Evolutionary conservation across 2,888 invertebrate species (phyloP), one percentile per base, ranked within the genome.

Genomic region (Epirrhoe tristata): DNA sequence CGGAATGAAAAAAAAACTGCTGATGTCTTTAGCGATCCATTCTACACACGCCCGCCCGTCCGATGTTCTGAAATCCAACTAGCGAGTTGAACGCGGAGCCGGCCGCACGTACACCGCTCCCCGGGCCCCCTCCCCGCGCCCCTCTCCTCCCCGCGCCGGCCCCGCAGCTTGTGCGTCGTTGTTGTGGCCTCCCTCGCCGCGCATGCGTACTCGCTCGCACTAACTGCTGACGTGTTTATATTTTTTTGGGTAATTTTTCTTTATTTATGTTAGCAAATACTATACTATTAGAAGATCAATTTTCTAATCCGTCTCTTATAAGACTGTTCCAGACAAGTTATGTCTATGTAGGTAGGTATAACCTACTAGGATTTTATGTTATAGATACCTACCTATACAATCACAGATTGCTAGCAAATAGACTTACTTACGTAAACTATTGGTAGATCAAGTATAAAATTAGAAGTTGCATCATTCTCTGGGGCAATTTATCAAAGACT

Each of bases 1-100:
- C 93, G 94, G 91, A 92, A 91, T 94, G 87, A 92, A 94, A 94
- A 75, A 76, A 94, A 94, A 92, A 94, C 93, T 93, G 93, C 92
- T 94, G 93, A 89, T 95, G 93, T 90, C 84, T 79, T 87, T 93
- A 93, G 83, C 93, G 91, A 91, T 92, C 93, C 93, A 93, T 93
- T 81, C 92, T 91, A 90, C 81, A 91, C 93, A 93, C 93, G 92
- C 93, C 93, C 93, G 93, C 89, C 93, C 93, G 86, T 90, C 84
- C 83, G 93, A 93, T 93, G 93, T 93, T 93, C 91, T 92, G 81
- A 92, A 93, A 93, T 93, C 93, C 93, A 93, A 93, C 93, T 93
- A 89, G 83, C 66, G 85, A 86, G 81, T 16, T 73, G 77, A 77
- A 77, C 79, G 79, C 73, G 73, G 67, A 78, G 79, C 74, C 84